Base-by-base conservation (phyloP, 2,888 invertebrate species). In the Lutraria lutraria region DNA sequence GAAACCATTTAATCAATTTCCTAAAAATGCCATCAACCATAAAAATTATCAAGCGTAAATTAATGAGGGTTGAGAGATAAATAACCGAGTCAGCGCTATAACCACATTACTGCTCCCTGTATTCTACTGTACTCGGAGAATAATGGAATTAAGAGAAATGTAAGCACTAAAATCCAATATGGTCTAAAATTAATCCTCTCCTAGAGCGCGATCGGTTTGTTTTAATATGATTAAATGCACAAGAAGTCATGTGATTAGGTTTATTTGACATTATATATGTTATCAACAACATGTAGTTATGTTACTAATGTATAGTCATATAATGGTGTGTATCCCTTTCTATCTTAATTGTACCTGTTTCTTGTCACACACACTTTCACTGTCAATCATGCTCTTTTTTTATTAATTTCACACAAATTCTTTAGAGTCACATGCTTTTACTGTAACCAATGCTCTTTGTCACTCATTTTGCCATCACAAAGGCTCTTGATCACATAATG, bases 31-130 rank as follows among this genome's bases (percentile, higher is more conserved):
- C 43, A 43, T 43, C 43, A 43, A n/a, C 63, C n/a, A 68, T 25
- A 68, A 68, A 68, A 68, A 68, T 68, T 68, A 68, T 68, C 63
- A 25, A 68, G 63, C 63, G 63, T 25, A 68, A 25, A 68, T 25
- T 68, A 68, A 68, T 25, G 63, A 68, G 63, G 6, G 25, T 68
- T 68, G 25, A 8, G 63, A 25, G 63, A 68, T 56, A 56, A 19
- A 56, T 19, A 19, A 56, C 16, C 25, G 63, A 68, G 63, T 68
- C 63, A 68, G 63, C 25, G 3, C 21, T 6, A 25, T 68, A 68
- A 68, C 63, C n/a, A 68, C 4, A 25, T 21, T 68, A 25, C 63
- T 25, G 10, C 63, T 68, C 63, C 63, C 63, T 68, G 25, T 68
- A 12, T 68, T n/a, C 63, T 68, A 68, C 63, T 68, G 8, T n/a